These are phyloP conservation scores for Tachina lurida DNA, from an alignment of 2,888 invertebrate genomes.

Conservation along the genomic window DNA sequence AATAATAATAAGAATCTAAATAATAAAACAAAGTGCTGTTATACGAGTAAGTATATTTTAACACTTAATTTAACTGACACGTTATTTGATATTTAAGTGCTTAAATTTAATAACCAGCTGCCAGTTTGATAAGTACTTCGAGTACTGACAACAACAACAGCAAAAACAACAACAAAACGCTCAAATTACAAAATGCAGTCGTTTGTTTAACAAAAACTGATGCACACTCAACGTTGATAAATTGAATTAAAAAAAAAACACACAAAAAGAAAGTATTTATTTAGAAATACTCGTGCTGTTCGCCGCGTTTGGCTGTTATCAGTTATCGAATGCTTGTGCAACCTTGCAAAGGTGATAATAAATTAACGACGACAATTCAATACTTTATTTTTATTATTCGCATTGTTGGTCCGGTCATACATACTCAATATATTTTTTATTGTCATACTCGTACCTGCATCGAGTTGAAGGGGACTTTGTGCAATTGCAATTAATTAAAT, in stretches of 20 bases:
- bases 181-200: conserved; percentile 45
- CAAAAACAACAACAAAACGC: conserved; percentile 5
- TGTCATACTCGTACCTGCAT: conserved; percentile 42
- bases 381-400: conserved; percentile 17
- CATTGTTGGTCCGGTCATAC: conserved; percentile 6
- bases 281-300: conserved; percentile 16
- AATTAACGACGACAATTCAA: conserved; percentile 35
- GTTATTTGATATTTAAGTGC: conserved; percentile 24
- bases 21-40: conserved; percentile 20
- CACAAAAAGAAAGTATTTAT: conserved; percentile 16
- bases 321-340: conserved; percentile 5
- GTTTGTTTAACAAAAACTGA: conserved; percentile 48
- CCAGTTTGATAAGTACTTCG: conserved; percentile 26
- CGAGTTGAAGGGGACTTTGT: conserved; percentile 18
- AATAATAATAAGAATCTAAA: not conserved
- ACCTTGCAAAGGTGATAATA: conserved; percentile 53
- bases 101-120: conserved; percentile 49
- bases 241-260: conserved; percentile 22
- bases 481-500: conserved; percentile 55
- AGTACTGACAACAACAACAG: not conserved
- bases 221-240: conserved; percentile 22
- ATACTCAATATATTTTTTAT: conserved; percentile 42
- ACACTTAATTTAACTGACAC: conserved; percentile 40
- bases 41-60: conserved; percentile 34
- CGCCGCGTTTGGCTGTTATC: conserved; percentile 32